These are phyloP conservation scores for Diglossa cyanea DNA, from an alignment of 2,797 vertebrate genomes.

Conservation along the genomic window DNA sequence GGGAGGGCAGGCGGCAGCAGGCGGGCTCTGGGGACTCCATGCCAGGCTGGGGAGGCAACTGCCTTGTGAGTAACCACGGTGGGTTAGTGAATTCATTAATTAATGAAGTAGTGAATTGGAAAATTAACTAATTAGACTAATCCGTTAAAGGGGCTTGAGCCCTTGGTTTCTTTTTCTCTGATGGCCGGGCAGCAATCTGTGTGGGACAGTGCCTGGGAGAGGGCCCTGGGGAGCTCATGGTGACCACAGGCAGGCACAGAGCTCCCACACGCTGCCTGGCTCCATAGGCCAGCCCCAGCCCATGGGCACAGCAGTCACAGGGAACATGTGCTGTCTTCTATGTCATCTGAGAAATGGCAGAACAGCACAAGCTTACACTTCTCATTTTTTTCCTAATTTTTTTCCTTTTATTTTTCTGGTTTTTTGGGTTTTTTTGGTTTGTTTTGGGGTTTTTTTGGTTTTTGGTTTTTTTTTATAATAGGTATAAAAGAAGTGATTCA, in stretches of 20 bases:
- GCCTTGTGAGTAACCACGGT: accelerated
- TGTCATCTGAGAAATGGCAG: not conserved
- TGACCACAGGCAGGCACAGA: accelerated
- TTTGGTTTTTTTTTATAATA: not conserved
- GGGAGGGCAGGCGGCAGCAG: not conserved
- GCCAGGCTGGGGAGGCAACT: accelerated
- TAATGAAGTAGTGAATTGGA: not conserved
- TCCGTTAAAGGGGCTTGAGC: not conserved
- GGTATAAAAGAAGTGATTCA: slow-evolving; percentile 31
- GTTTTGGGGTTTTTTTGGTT: not conserved
- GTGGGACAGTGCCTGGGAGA: not conserved
- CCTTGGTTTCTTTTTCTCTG: not conserved
- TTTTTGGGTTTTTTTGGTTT: not conserved
- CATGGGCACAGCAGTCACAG: not conserved
- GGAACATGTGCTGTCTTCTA: not conserved
- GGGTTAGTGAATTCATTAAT: not conserved
- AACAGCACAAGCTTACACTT: not conserved
- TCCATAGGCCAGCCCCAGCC: not conserved
- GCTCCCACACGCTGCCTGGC: accelerated
- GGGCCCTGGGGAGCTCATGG: accelerated
- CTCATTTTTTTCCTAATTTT: not conserved
- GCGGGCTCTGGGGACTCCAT: accelerated
- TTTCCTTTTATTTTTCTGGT: not conserved
- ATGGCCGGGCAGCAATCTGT: not conserved
- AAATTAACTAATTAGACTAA: not conserved